These are phyloP conservation scores for Dascyllus trimaculatus DNA, from an alignment of 2,113 vertebrate species.

Conservation along the genomic window DNA sequence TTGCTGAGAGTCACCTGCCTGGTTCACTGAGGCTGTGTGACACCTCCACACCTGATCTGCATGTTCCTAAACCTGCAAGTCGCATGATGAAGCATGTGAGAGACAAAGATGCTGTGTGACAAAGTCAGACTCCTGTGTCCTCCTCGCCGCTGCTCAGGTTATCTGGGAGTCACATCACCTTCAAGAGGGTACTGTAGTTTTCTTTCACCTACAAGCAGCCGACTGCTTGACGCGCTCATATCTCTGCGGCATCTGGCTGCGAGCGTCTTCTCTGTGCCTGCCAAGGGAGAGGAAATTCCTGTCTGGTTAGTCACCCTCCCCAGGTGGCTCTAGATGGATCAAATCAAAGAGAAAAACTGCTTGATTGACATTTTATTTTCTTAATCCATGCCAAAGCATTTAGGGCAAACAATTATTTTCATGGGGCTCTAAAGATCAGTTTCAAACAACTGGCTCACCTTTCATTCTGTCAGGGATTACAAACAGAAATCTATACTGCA, in stretches of 20 bases:
- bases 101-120: constrained; percentile 24
- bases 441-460: not conserved
- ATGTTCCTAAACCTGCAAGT: not conserved
- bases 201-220: not conserved
- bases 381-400: not conserved
- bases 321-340: not conserved
- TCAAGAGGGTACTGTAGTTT: not conserved
- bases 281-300: constrained; percentile 38
- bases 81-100: constrained; percentile 44
- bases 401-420: not conserved
- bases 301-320: constrained; percentile 28
- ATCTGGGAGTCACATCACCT: constrained; percentile 52
- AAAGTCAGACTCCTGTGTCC: constrained; percentile 3
- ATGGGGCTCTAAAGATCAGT: not conserved
- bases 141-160: constrained; percentile 19
- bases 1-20: not conserved
- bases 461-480: not conserved
- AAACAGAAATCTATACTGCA: too few relatives aligned
- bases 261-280: not conserved
- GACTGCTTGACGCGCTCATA: constrained; percentile 41
- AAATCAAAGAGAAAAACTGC: not conserved
- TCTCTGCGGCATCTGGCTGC: constrained; percentile 53
- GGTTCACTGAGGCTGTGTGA: not conserved
- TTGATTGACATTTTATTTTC: not conserved
- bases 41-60: not conserved